These are phyloP conservation scores for Cavia porcellus DNA, from an alignment of 2,113 vertebrate genomes.

Conservation along the genomic window DNA sequence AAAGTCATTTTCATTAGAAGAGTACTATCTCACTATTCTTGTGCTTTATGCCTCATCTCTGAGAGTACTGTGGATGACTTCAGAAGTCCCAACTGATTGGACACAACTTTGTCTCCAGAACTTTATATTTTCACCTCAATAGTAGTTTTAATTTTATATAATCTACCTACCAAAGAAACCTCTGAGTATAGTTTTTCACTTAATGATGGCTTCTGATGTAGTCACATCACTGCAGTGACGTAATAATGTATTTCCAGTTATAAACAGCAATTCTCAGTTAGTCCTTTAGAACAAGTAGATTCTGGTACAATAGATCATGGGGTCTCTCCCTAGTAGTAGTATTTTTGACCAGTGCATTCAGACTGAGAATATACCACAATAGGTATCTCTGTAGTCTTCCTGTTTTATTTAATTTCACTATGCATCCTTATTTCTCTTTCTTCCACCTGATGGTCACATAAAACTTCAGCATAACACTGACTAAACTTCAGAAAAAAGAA, in stretches of 20 bases:
- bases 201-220: slow-evolving; percentile 24
- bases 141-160: slow-evolving; percentile 17
- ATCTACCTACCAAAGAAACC: slow-evolving; percentile 6
- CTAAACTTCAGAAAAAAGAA: slow-evolving; percentile 28
- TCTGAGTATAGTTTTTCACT: neutral
- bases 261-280: neutral
- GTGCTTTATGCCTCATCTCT: neutral
- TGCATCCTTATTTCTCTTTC: neutral
- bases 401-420: neutral
- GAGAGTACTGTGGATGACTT: neutral
- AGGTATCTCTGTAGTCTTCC: neutral
- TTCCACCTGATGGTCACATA: neutral
- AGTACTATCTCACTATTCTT: neutral
- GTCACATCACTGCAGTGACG: neutral
- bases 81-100: neutral
- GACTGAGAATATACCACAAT: neutral
- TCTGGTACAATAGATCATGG: neutral
- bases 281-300: neutral
- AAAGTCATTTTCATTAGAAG: neutral
- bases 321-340: neutral
- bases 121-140: slow-evolving; percentile 21
- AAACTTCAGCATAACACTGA: slow-evolving; percentile 18
- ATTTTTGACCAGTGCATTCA: neutral
- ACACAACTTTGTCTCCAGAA: neutral
- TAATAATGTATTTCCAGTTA: neutral